Evolutionary conservation across 1,140 invertebrate genomes (phyloP), one percentile per base, ranked within the genome.

Genomic region (Drosophila prosaltans): DNA sequence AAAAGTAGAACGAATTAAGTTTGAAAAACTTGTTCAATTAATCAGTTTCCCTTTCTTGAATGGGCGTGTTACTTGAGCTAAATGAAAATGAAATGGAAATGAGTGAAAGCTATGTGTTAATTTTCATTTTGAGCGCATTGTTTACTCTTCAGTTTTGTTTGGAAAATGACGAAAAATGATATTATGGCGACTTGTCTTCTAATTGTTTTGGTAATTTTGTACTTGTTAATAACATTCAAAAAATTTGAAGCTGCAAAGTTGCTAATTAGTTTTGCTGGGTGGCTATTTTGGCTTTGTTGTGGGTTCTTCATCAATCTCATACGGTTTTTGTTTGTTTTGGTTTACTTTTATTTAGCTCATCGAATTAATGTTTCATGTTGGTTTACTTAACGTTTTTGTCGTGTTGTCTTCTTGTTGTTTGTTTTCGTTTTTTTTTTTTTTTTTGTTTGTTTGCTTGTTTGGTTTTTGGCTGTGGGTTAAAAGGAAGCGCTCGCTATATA

Each of bases 401-500:
- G 32, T 32, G 21, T 70, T 54, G 59, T 61, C 10, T 63, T 59
- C 63, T 76, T 75, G 60, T 39, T 59, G 48, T 71, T 62, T 39
- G 41, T 71, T 62, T 39, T 54, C 24, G 9, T 76, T 69, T 45
- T 57, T 11, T 40, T 30, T 41, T 71, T 36, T 2, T 61, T 10
- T 45, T 57, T 51, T 9, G 39, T 40, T 40, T 40, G 2, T 58
- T 69, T 40, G 2, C 51, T 69, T n/a, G 10, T 41, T 70, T 71
- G 68, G 61, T 69, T 70, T 67, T 84, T 84, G 80, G 83, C 83
- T 89, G 83, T 86, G 83, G 83, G 83, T 88, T 89, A 80, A 89
- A 86, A 86, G 83, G 83, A 86, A 86, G 83, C 84, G 83, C 83
- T 86, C 83, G 83, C 83, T 86, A 88, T 86, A 86, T 89, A 86